Conservation (phyloP, 2,113 vertebrate genomes). For the Hyla sarda region DNA sequence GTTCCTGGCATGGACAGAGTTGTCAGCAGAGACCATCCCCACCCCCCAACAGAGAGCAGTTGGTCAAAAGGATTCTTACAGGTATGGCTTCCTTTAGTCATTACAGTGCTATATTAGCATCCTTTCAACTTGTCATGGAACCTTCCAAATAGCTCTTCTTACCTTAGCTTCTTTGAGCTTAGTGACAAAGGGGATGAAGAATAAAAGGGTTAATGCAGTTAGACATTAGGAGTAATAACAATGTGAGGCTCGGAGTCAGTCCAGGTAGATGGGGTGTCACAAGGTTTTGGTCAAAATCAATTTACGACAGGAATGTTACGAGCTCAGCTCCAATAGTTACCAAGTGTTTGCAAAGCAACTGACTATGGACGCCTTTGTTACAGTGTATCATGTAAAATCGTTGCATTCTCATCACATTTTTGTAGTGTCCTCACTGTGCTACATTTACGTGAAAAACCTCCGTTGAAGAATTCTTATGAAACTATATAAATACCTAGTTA, state of each 20-base stretch:
- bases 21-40: too few relatives aligned
- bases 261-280: not conserved
- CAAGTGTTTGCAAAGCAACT: not conserved
- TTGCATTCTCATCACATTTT: slow-evolving; percentile 6
- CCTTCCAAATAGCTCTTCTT: too few relatives aligned
- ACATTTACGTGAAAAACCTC: not conserved
- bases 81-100: too few relatives aligned
- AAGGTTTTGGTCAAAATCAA: not conserved
- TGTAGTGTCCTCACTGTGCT: not conserved
- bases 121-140: too few relatives aligned
- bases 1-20: too few relatives aligned
- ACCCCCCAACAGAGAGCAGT: too few relatives aligned
- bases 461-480: slow-evolving; percentile 27
- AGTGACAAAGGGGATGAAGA: not conserved
- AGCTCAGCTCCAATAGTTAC: not conserved
- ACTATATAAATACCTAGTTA: slow-evolving; percentile 30
- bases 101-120: too few relatives aligned
- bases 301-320: not conserved
- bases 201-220: not conserved
- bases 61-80: too few relatives aligned
- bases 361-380: not conserved
- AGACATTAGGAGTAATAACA: too few relatives aligned
- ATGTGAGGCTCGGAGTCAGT: not conserved
- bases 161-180: too few relatives aligned
- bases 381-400: not conserved